Percentiles rank a stretch among this genome's conserved stretches.
Conservation (phyloP, 2,797 vertebrate genomes). For the Myoxocephalus aenaeus region DNA sequence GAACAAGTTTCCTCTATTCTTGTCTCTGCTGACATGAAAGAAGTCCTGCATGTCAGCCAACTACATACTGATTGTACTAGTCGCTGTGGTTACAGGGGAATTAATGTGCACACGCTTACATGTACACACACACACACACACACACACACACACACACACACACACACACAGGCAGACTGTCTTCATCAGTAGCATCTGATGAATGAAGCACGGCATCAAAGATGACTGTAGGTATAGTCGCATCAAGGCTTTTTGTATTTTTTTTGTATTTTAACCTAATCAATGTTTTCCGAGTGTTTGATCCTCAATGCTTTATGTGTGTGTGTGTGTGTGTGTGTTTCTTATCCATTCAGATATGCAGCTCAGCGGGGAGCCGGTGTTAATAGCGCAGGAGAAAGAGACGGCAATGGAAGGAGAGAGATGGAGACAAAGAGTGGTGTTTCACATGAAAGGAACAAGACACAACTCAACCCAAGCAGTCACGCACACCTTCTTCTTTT, state of each 20-base stretch:
- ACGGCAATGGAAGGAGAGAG: conserved; percentile 25
- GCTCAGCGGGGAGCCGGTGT: conserved; percentile 49
- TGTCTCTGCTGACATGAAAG: conserved; percentile 47
- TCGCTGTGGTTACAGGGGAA: conserved; percentile 22
- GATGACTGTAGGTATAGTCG: conserved; percentile 43
- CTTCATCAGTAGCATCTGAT: conserved; percentile 54
- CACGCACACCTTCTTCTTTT: neutral
- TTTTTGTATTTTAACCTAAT: conserved; percentile 59
- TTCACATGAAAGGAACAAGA: conserved; percentile 56
- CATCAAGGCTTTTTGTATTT: conserved; percentile 31
- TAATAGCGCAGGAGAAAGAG: conserved; percentile 57
- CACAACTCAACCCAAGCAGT: conserved; percentile 38
- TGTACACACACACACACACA: neutral
- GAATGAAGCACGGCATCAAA: conserved; percentile 58
- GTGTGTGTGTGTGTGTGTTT: conserved; percentile 4
- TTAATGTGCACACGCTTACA: conserved; percentile 12
- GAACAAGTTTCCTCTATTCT: conserved; percentile 30
- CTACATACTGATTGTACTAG: conserved; percentile 14
- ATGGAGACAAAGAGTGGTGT: conserved; percentile 53
- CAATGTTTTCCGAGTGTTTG: conserved; percentile 61
- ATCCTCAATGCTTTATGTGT: conserved; percentile 29
- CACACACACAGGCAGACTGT: neutral
- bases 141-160: neutral
- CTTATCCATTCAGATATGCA: conserved; percentile 41
- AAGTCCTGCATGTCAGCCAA: conserved; percentile 19